Evolutionary conservation across 1,140 invertebrate genomes (phyloP), one percentile per base, ranked within the genome.

Genomic region (Drosophila kurseongensis): DNA sequence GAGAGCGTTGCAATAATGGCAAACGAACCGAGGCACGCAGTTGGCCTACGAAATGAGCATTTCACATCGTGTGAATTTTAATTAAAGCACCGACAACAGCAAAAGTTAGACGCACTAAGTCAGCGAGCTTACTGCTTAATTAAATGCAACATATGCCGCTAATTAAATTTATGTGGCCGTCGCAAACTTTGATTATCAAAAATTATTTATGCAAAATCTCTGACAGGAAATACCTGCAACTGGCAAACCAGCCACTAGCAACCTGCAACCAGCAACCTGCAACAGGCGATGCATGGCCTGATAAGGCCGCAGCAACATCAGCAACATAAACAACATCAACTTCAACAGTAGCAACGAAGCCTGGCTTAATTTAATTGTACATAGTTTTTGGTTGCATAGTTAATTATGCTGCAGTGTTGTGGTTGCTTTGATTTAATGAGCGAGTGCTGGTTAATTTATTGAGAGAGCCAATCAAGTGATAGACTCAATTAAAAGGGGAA

Each of bases 61-160:
- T 82, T 86, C 84, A 86, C 84, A 88, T 88, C 84, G 83, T 88
- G 83, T 88, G 83, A 88, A 88, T 86, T 86, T 86, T 86, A 86
- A 86, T 88, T 86, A 86, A 82, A 80, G 61, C 62, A 59, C 57
- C 81, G 62, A 14, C 62, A 52, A 27, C 47, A 27, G 54, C 63
- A 54, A 61, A 76, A 58, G 74, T 75, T 51, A 65, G 71, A 63
- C 60, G 60, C 60, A 60, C 60, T 61, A 63, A 63, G 60, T 62
- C 60, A 60, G 58, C 47, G 82, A 79, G 82, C 84, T 86, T 88
- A 79, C 83, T 88, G 84, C 83, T 88, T 85, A 88, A 89, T 88
- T 89, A 86, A 88, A 78, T 88, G 76, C 83, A 88, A 82, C 83
- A 89, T 89, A 88, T 88, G 83, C 80, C 61, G 83, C 83, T 88